Evolutionary conservation across 2,113 vertebrate species (phyloP).

Genomic region (Elephas maximus): DNA sequence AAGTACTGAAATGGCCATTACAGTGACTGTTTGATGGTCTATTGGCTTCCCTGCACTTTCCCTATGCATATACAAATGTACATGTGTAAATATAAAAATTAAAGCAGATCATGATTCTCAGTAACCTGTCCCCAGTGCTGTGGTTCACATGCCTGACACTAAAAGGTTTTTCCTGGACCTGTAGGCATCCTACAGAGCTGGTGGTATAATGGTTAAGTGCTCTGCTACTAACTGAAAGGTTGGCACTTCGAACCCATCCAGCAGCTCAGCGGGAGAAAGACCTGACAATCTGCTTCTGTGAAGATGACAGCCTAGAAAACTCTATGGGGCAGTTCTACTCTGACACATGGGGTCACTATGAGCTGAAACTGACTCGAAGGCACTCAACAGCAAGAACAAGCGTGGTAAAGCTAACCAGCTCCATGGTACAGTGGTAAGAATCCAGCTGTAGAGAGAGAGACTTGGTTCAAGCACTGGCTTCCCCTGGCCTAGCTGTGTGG

Average conservation of each 20-base stretch:
- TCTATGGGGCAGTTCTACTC: not conserved
- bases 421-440: not conserved
- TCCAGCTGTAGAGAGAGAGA: not conserved
- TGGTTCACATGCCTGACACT: not conserved
- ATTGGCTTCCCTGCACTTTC: conserved; percentile 69
- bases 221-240: not conserved
- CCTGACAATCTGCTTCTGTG: not conserved
- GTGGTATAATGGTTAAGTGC: not conserved
- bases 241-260: not conserved
- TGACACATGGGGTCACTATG: not conserved
- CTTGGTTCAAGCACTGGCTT: not conserved
- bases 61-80: conserved; percentile 81
- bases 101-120: not conserved
- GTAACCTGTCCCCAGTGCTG: too few relatives aligned
- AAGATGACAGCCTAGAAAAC: not conserved
- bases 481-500: not conserved
- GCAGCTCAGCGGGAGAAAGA: not conserved
- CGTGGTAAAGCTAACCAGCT: not conserved
- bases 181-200: not conserved
- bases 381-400: not conserved
- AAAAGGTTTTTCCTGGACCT: not conserved
- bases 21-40: not conserved
- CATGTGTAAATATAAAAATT: conserved; percentile 72
- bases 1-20: not conserved
- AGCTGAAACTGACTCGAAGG: not conserved